phyloP scores from a whole-genome alignment of 2,113 vertebrate species.

The Pedetes capensis region DNA sequence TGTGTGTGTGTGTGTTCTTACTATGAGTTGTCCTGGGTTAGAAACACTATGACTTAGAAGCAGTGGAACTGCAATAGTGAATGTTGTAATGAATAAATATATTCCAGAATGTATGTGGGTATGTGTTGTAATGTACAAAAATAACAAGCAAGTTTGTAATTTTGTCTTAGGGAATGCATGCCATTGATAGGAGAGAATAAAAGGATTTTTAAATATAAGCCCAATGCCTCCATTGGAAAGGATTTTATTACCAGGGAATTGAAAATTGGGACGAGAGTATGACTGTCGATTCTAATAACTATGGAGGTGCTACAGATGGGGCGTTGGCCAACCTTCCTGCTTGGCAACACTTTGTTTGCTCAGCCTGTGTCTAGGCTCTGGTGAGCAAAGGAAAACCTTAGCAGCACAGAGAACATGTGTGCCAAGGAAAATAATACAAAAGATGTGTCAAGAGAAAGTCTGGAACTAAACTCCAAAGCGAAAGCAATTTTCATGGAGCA shows the following conservation, averaged over 20 bases:
- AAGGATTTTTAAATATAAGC: neutral
- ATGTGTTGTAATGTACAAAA: neutral
- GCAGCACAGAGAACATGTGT: neutral
- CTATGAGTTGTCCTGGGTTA: neutral
- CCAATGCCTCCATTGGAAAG: neutral
- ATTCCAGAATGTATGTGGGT: neutral
- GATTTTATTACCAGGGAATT: neutral
- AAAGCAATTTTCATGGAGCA: neutral
- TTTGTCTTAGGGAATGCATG: neutral
- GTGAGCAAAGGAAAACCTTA: constrained; percentile 22
- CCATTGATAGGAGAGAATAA: neutral
- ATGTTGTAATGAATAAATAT: neutral
- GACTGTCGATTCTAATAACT: neutral
- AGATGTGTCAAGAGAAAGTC: neutral
- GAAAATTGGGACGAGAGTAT: neutral
- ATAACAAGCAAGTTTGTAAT: neutral
- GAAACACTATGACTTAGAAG: neutral
- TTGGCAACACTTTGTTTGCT: constrained; percentile 17
- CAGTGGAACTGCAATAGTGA: neutral
- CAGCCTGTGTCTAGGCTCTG: neutral
- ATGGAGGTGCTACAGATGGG: neutral
- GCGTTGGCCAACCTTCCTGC: neutral
- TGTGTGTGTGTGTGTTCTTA: neutral
- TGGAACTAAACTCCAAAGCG: neutral
- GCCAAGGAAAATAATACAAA: constrained; percentile 26